Percentiles rank a stretch among this genome's conserved stretches.
These are phyloP conservation scores for Resseliella maxima DNA, from an alignment of 2,888 invertebrate genomes.

Conservation along the genomic window DNA sequence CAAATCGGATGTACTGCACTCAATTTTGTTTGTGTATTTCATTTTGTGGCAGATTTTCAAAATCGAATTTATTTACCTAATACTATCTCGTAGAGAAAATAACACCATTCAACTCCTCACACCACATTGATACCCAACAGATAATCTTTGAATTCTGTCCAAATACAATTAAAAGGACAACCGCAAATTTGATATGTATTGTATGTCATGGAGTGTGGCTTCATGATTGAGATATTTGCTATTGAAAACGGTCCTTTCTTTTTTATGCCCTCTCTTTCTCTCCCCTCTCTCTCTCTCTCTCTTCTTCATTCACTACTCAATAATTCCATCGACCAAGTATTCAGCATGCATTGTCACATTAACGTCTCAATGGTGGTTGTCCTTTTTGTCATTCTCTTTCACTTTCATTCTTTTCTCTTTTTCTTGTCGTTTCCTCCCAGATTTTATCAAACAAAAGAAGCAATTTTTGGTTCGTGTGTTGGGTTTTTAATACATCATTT, in stretches of 20 bases:
- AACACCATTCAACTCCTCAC: too few relatives aligned
- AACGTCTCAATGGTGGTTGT: constrained; percentile 19
- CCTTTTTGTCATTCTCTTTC: background rate
- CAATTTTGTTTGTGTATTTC: background rate
- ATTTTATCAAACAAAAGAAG: constrained; percentile 32
- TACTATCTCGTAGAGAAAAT: too few relatives aligned
- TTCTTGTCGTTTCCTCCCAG: background rate
- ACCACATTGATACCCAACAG: background rate
- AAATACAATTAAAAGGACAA: constrained; percentile 53
- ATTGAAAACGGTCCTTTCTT: background rate
- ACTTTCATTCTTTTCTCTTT: background rate
- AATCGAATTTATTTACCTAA: background rate
- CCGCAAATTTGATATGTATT: constrained; percentile 39
- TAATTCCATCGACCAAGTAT: too few relatives aligned
- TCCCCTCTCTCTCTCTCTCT: background rate
- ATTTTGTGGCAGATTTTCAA: background rate
- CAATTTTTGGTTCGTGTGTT: constrained; percentile 15
- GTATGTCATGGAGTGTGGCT: constrained; percentile 5
- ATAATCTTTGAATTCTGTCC: constrained; percentile 21
- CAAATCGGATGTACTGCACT: background rate
- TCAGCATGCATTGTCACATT: constrained; percentile 19
- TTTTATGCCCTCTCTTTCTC: too few relatives aligned
- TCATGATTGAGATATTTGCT: constrained; percentile 34
- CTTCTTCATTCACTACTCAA: too few relatives aligned
- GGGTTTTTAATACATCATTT: constrained; percentile 45